phyloP scores from a whole-genome alignment of 2,113 vertebrate genomes.

The Camarhynchus parvulus region DNA sequence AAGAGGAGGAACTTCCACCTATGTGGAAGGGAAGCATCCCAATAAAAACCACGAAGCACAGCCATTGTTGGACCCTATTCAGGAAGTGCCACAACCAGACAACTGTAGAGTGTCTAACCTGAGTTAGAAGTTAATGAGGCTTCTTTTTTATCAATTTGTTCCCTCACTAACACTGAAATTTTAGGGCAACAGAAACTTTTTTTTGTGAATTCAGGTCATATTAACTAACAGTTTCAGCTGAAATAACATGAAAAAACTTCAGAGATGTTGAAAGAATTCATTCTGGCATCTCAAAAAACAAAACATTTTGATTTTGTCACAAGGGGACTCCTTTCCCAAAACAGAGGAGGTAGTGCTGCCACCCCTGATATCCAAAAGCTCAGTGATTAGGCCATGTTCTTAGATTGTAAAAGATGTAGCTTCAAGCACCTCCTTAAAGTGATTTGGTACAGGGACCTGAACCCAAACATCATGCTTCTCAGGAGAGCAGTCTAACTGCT shows the following conservation, averaged over 20 bases:
- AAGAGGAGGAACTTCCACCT: neutral
- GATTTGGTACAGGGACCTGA: slow-evolving; percentile 53
- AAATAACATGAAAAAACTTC: slow-evolving; percentile 69
- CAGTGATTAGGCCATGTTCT: slow-evolving; percentile 52
- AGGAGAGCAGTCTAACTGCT: slow-evolving; percentile 46
- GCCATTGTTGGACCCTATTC: neutral
- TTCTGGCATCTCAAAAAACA: slow-evolving; percentile 62
- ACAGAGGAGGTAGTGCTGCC: slow-evolving; percentile 68
- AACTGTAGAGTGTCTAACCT: neutral
- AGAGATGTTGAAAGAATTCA: slow-evolving; percentile 61
- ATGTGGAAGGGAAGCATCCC: neutral
- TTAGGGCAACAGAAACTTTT: slow-evolving; percentile 46
- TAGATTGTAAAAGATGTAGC: slow-evolving; percentile 26
- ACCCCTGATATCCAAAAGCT: slow-evolving; percentile 48
- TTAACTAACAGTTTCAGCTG: slow-evolving; percentile 50
- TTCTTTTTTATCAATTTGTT: neutral
- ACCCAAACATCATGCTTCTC: slow-evolving; percentile 45
- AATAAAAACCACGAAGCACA: neutral
- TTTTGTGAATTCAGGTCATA: slow-evolving; percentile 60
- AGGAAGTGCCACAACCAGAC: neutral
- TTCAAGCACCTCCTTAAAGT: slow-evolving; percentile 50
- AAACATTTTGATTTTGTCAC: slow-evolving; percentile 65
- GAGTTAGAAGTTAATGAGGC: neutral
- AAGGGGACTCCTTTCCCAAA: slow-evolving; percentile 64
- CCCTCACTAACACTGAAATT: slow-evolving; percentile 14